Evolutionary conservation across 2,113 vertebrate species (phyloP).

Genomic region (Corydoras sp.): DNA sequence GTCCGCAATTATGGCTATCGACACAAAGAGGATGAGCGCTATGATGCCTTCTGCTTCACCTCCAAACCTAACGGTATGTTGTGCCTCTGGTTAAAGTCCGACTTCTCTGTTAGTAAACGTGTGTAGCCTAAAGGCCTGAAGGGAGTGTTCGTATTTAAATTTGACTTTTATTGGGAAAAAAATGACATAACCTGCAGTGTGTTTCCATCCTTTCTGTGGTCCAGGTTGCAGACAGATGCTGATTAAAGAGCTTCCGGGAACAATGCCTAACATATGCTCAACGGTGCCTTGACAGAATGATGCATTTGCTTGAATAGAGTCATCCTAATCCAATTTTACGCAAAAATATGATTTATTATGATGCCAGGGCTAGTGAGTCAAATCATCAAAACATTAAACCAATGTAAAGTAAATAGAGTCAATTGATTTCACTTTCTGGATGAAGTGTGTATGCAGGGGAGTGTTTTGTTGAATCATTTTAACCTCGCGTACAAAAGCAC

Average conservation of each 20-base stretch:
- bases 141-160: slow-evolving; percentile 49
- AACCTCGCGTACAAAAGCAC: slow-evolving; percentile 6
- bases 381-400: slow-evolving; percentile 25
- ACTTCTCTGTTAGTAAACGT: no score
- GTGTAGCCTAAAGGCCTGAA: slow-evolving; percentile 26
- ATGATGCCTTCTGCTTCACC: slow-evolving; percentile 93
- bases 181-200: slow-evolving; percentile 28
- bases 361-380: slow-evolving; percentile 1
- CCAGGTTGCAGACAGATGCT: slow-evolving; percentile 33
- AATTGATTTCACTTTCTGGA: slow-evolving; percentile 20
- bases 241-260: slow-evolving; percentile 22
- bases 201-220: slow-evolving; percentile 51
- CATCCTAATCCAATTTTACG: slow-evolving; percentile 31
- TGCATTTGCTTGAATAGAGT: slow-evolving; percentile 13
- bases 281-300: slow-evolving; percentile 15
- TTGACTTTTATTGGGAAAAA: slow-evolving; percentile 37
- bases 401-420: slow-evolving; percentile 23
- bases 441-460: not conserved
- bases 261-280: not conserved
- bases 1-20: slow-evolving; percentile 89
- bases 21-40: slow-evolving; percentile 84
- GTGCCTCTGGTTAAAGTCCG: no score
- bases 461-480: slow-evolving; percentile 9
- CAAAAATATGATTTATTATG: slow-evolving; percentile 31
- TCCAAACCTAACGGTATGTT: slow-evolving; percentile 86